Percentiles rank a stretch among this genome's conserved stretches.
These are phyloP conservation scores for Tribolium freemani DNA, from an alignment of 2,888 invertebrate species.

Conservation along the genomic window DNA sequence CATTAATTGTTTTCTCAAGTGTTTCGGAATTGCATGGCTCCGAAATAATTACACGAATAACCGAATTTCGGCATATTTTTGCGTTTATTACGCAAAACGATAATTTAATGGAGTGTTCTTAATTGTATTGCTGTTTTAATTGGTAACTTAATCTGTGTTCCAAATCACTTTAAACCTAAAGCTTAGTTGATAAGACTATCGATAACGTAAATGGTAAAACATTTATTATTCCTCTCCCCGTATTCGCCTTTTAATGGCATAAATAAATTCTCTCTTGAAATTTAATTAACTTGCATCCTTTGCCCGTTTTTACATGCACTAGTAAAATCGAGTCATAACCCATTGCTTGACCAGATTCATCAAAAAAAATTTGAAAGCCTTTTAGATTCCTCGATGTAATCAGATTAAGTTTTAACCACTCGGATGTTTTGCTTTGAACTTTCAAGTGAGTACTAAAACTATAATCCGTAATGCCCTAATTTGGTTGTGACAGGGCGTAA, in stretches of 20 bases:
- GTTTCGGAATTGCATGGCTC: neutral
- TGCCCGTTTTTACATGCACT: neutral
- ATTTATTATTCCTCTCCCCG: constrained; percentile 15
- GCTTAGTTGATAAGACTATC: constrained; percentile 36
- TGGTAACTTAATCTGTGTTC: constrained; percentile 25
- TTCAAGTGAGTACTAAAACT: constrained; percentile 2
- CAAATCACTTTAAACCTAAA: constrained; percentile 37
- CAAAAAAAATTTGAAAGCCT: neutral
- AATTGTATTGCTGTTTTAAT: constrained; percentile 27
- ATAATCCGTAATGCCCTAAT: constrained; percentile 11
- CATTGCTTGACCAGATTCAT: neutral
- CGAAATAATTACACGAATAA: neutral
- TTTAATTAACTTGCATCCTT: constrained; percentile 26
- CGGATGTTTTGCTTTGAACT: constrained; percentile 14
- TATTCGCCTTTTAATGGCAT: constrained; percentile 27
- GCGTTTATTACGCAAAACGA: constrained; percentile 2
- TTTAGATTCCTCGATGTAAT: neutral
- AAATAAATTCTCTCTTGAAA: constrained; percentile 29
- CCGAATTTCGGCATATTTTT: neutral
- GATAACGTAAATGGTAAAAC: constrained; percentile 36
- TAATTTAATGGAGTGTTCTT: constrained; percentile 20
- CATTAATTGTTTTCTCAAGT: neutral
- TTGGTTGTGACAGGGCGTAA: neutral
- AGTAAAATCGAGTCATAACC: neutral
- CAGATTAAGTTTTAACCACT: neutral